A percentile compares a stretch with the other conserved stretches of the same genome.
Conservation (phyloP, 1,140 invertebrate genomes). For the Cotesia typhae region DNA sequence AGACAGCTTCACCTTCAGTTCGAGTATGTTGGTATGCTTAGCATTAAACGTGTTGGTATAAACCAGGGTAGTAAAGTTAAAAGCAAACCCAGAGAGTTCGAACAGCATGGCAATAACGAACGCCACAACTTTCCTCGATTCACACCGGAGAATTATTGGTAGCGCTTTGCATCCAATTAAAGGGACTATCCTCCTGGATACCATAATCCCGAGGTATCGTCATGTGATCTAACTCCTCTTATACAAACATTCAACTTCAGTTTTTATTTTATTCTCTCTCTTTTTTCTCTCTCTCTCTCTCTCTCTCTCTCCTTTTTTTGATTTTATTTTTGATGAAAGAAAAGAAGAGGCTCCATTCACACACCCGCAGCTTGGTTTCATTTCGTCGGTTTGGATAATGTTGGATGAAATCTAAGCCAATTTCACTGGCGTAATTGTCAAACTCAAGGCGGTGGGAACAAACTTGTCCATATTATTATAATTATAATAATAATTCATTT, state of each 20-base stretch:
- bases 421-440: background rate
- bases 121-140: conserved; percentile 36
- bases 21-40: conserved; percentile 40
- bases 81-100: conserved; percentile 20
- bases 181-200: conserved; percentile 31
- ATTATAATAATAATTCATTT: background rate
- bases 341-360: too few relatives aligned
- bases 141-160: conserved; percentile 38
- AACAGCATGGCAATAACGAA: conserved; percentile 23
- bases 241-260: conserved; percentile 15
- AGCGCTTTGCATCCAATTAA: conserved; percentile 41
- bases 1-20: conserved; percentile 14
- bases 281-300: too few relatives aligned
- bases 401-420: too few relatives aligned
- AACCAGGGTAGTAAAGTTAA: conserved; percentile 18
- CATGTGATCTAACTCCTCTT: conserved; percentile 10
- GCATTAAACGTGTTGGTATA: conserved; percentile 12
- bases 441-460: conserved; percentile 1
- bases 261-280: background rate
- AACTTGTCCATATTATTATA: background rate
- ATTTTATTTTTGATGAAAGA: too few relatives aligned
- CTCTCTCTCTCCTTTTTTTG: too few relatives aligned
- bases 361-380: too few relatives aligned
- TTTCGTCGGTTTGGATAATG: too few relatives aligned
- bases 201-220: conserved; percentile 27